These are phyloP conservation scores for Miichthys miiuy DNA, from an alignment of 2,797 vertebrate species.

Conservation along the genomic window DNA sequence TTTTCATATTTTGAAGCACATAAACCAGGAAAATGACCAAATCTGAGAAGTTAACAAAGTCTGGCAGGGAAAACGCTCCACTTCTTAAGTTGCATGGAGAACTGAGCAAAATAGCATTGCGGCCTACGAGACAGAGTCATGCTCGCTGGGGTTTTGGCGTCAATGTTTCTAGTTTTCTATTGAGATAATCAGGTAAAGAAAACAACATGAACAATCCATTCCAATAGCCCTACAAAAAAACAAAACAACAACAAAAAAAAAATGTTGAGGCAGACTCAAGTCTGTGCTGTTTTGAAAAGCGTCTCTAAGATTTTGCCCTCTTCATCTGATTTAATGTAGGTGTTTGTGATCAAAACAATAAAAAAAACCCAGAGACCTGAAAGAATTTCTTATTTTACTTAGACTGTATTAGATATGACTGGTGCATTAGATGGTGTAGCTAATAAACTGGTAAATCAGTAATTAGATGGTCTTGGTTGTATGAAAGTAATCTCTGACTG, in stretches of 20 bases:
- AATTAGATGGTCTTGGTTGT: slow-evolving; percentile 52
- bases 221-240: background rate
- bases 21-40: too few relatives aligned
- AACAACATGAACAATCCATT: background rate
- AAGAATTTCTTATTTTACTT: background rate
- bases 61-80: too few relatives aligned
- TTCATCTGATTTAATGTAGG: background rate
- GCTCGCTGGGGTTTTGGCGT: too few relatives aligned
- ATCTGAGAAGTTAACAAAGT: too few relatives aligned
- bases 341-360: background rate
- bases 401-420: background rate
- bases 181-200: background rate
- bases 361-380: background rate
- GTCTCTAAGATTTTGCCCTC: background rate
- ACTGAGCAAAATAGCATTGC: too few relatives aligned
- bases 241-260: too few relatives aligned
- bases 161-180: background rate
- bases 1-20: too few relatives aligned
- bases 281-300: background rate
- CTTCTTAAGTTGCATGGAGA: too few relatives aligned
- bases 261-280: too few relatives aligned
- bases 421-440: background rate
- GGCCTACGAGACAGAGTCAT: too few relatives aligned
- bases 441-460: slow-evolving; percentile 11
- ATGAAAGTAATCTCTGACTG: slow-evolving; percentile 59